Base-by-base conservation (phyloP, 2,113 vertebrate genomes). In the Channa maculata region DNA sequence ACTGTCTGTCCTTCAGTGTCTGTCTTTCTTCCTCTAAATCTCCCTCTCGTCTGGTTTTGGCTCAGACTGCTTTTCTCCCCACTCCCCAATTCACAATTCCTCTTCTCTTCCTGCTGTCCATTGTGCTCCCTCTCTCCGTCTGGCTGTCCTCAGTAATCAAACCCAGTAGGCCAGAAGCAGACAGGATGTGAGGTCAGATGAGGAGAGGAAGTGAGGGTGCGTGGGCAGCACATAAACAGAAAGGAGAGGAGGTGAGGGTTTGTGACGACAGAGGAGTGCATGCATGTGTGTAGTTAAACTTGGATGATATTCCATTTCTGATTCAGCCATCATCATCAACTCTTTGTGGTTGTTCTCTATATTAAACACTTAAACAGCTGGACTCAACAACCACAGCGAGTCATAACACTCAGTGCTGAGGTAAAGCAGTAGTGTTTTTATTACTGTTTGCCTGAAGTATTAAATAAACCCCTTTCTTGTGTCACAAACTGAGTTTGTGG, bases 111-210 rank as follows among this genome's bases (percentile, higher is more conserved):
- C 85, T 71, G 64, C 76, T 65, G n/a, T 79, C 77, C 54, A 70
- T 62, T 55, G 71, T 37, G 33, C 72, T 84, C 54, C 65, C 50
- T 75, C 48, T 6, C 74, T 86, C 75, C 45, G 70, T 85, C 89
- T 84, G 75, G 77, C 80, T 80, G 82, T 73, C 86, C 84, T 65
- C 53, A 0, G 62, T 93, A 89, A 93, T 92, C 89, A 86, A 91
- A 88, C 76, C 55, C 91, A 92, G 90, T 76, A 70, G 24, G 74
- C 70, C 82, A 78, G 87, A 87, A 65, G 37, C 72, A 86, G 85
- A 87, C 86, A 87, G 89, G 90, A 88, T 86, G 85, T 89, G 88
- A 93, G 83, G 90, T 90, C 86, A 87, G 75, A 78, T 39, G 55
- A 59, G 79, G 81, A 86, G 84, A 90, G 86, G 86, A 89, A 88